Evolutionary conservation across 1,140 invertebrate species (phyloP).

Genomic region (Acromyrmex echinatior): DNA sequence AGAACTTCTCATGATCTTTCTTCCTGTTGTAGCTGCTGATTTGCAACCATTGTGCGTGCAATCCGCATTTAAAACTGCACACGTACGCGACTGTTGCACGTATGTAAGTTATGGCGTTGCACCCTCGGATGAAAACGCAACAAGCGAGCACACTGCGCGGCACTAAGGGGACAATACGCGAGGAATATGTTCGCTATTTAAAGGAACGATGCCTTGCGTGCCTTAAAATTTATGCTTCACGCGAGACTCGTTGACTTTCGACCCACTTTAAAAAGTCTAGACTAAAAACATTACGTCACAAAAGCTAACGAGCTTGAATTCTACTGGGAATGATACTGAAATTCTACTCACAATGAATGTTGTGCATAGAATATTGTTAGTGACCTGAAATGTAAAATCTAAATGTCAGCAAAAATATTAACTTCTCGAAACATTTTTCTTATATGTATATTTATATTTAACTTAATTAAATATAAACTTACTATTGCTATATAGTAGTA

Average conservation of each 20-base stretch:
- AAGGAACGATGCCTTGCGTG: slow-evolving; percentile 44
- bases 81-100: slow-evolving; percentile 22
- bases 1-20: background rate
- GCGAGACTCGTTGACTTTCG: slow-evolving; percentile 41
- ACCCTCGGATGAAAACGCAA: slow-evolving; percentile 59
- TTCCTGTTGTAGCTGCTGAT: background rate
- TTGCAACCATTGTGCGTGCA: slow-evolving; percentile 27
- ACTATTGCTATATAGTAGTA: background rate
- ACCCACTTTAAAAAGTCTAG: slow-evolving; percentile 40
- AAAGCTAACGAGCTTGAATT: background rate
- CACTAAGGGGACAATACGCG: slow-evolving; percentile 63
- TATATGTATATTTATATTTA: background rate
- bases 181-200: slow-evolving; percentile 61
- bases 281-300: slow-evolving; percentile 12
- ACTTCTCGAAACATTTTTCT: background rate
- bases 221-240: slow-evolving; percentile 40
- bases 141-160: slow-evolving; percentile 56
- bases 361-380: background rate
- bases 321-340: background rate
- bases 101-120: slow-evolving; percentile 54
- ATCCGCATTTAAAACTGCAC: slow-evolving; percentile 4
- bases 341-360: background rate
- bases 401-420: slow-evolving; percentile 5
- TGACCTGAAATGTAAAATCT: background rate
- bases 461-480: slow-evolving; percentile 4